phyloP scores from a whole-genome alignment of 2,797 vertebrate genomes.

The Microctenopoma lineatum region DNA sequence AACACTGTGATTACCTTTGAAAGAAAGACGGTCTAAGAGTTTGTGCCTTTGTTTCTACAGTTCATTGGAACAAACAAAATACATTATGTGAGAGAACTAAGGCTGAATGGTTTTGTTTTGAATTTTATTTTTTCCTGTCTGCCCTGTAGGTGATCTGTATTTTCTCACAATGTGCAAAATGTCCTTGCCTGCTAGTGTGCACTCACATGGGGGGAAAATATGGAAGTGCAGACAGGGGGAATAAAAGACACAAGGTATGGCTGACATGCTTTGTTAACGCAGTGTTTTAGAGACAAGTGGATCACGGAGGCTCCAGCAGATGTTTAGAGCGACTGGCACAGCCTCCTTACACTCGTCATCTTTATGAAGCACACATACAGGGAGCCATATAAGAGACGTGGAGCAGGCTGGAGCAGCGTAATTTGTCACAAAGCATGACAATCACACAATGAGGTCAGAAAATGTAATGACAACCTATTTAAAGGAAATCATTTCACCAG shows the following conservation, averaged over 20 bases:
- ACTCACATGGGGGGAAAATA: neutral
- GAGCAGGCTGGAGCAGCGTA: conserved; percentile 4
- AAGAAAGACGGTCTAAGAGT: neutral
- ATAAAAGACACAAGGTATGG: neutral
- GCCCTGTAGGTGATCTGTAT: too few species aligned
- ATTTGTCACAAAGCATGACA: conserved; percentile 12
- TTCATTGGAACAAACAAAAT: neutral
- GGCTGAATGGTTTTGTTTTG: neutral
- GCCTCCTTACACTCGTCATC: too few species aligned
- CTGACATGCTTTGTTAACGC: neutral
- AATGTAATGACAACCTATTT: conserved; percentile 42
- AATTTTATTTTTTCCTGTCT: too few species aligned
- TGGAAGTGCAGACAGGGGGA: neutral
- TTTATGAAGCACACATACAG: neutral
- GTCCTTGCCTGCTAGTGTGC: neutral
- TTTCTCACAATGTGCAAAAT: too few species aligned
- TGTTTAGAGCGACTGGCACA: too few species aligned
- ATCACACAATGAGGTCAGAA: conserved; percentile 12
- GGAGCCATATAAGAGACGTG: neutral
- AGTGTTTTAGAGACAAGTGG: neutral
- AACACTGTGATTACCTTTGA: neutral
- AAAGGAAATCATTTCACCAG: conserved; percentile 54
- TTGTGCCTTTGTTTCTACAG: neutral
- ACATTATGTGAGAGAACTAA: neutral
- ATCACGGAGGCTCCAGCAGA: neutral